Conservation (phyloP, 2,797 vertebrate species). For the Cuculus canorus region DNA sequence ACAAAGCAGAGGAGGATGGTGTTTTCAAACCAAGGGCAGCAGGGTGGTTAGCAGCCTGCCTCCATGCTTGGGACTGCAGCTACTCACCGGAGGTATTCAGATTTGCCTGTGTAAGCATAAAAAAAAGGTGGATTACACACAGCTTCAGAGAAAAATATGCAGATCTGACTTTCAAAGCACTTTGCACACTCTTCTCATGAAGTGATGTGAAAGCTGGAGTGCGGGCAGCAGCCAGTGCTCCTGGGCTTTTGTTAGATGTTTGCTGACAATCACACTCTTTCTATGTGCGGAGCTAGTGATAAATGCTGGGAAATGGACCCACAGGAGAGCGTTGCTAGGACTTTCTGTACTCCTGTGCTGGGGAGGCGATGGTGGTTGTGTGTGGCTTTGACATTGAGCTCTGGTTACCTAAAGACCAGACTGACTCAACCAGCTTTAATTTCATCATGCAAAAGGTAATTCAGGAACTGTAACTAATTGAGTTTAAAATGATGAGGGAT, state of each 20-base stretch:
- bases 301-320: conserved; percentile 12
- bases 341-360: neutral
- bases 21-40: neutral
- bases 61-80: neutral
- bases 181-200: neutral
- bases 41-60: neutral
- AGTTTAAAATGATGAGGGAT: neutral
- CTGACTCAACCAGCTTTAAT: conserved; percentile 5
- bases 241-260: conserved; percentile 11
- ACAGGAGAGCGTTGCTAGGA: neutral
- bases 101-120: neutral
- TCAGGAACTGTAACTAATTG: neutral
- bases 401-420: neutral
- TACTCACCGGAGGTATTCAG: neutral
- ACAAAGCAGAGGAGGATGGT: neutral
- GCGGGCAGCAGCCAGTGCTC: neutral
- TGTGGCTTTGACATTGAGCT: neutral
- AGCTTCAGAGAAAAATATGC: neutral
- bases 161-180: neutral
- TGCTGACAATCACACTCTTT: neutral
- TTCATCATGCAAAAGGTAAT: neutral
- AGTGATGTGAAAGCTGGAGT: neutral
- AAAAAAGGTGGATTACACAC: neutral
- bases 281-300: neutral
- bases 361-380: neutral